A percentile compares a stretch with the other conserved stretches of the same genome.
Evolutionary conservation across 2,888 invertebrate genomes (phyloP).

Genomic region (Vanessa cardui): DNA sequence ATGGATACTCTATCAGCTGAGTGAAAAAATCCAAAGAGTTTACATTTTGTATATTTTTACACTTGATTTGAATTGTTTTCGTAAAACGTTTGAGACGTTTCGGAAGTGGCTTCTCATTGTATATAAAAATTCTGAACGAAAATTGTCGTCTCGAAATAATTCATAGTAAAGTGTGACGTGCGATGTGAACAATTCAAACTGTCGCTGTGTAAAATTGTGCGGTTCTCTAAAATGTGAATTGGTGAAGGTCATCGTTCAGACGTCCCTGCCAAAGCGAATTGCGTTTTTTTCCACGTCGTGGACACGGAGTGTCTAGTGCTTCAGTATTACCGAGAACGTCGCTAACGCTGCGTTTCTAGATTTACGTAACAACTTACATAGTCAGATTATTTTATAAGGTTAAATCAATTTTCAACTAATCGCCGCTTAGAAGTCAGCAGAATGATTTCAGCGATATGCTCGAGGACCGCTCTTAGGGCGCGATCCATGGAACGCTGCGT

Average conservation of each 20-base stretch:
- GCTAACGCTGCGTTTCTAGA: constrained; percentile 32
- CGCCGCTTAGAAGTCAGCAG: constrained; percentile 15
- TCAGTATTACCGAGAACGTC: constrained; percentile 39
- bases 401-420: constrained; percentile 7
- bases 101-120: background rate
- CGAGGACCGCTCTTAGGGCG: constrained; percentile 82
- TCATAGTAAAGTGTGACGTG: background rate
- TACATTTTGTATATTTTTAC: constrained; percentile 19
- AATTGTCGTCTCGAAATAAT: constrained; percentile 2
- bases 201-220: constrained; percentile 11
- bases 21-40: constrained; percentile 28
- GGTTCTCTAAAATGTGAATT: constrained; percentile 76
- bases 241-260: constrained; percentile 55
- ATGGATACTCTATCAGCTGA: constrained; percentile 39
- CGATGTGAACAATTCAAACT: constrained; percentile 12
- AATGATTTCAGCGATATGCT: constrained; percentile 50
- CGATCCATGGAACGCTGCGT: constrained; percentile 77
- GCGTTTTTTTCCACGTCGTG: constrained; percentile 44
- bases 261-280: constrained; percentile 47
- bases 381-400: constrained; percentile 23
- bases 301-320: constrained; percentile 21
- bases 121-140: background rate
- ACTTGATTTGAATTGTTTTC: constrained; percentile 22
- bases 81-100: constrained; percentile 2
- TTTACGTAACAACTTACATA: constrained; percentile 53